Percentiles rank a stretch among this genome's conserved stretches.
phyloP scores from a whole-genome alignment of 2,797 vertebrate species.

The Erithacus rubecula region DNA sequence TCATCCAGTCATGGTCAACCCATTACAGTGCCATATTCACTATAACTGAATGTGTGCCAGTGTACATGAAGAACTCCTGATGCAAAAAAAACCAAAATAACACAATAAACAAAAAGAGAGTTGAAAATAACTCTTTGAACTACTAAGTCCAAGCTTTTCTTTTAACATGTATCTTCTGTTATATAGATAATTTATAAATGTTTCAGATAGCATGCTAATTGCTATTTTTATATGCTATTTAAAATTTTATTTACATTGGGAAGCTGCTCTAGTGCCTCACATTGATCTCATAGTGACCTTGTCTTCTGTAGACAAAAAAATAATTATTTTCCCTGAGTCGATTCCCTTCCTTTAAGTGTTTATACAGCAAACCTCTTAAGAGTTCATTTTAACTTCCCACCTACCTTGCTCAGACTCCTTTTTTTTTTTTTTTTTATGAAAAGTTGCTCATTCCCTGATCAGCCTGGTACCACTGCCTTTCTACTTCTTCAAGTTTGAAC shows the following conservation, averaged over 20 bases:
- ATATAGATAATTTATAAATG: neutral
- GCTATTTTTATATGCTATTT: neutral
- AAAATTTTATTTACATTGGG: neutral
- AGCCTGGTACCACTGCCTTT: neutral
- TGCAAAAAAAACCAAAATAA: neutral
- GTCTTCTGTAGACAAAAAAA: neutral
- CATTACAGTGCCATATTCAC: neutral
- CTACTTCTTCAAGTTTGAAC: neutral
- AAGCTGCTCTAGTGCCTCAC: neutral
- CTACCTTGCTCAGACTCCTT: neutral
- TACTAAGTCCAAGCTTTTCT: neutral
- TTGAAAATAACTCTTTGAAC: neutral
- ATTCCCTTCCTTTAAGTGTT: neutral
- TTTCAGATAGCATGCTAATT: neutral
- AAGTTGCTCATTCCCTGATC: neutral
- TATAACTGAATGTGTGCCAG: neutral
- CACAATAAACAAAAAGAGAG: accelerated
- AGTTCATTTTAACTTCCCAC: neutral
- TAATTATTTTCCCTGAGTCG: neutral
- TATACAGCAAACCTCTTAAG: neutral
- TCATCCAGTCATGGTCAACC: neutral
- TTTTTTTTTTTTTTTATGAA: neutral
- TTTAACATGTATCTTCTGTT: neutral
- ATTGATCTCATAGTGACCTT: neutral
- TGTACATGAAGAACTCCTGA: neutral